A percentile compares a stretch with the other conserved stretches of the same genome.
Conservation (phyloP, 2,113 vertebrate genomes). For the Piprites chloris region DNA sequence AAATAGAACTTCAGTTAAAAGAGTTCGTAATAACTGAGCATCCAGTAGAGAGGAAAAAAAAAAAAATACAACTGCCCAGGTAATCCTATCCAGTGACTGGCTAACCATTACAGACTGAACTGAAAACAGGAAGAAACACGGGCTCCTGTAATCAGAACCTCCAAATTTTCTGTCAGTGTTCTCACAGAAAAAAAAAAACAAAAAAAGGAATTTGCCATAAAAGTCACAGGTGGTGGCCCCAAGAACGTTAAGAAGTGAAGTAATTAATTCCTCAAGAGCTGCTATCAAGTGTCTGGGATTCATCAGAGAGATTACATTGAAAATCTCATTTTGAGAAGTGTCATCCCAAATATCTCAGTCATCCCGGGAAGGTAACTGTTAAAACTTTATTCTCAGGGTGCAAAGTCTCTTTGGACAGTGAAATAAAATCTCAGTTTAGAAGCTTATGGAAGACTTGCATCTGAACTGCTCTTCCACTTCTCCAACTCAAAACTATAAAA, state of each 20-base stretch:
- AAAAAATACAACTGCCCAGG: background rate
- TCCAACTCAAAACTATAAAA: background rate
- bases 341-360: background rate
- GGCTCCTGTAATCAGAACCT: background rate
- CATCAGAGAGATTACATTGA: background rate
- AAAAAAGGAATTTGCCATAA: background rate
- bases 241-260: background rate
- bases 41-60: background rate
- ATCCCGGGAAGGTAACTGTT: background rate
- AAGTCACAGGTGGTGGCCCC: background rate
- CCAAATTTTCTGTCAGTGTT: background rate
- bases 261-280: background rate
- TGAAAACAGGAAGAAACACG: background rate
- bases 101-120: background rate
- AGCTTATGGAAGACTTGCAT: background rate
- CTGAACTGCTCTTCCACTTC: conserved; percentile 2
- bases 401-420: background rate
- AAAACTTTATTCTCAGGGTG: background rate
- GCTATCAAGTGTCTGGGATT: background rate
- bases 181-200: background rate
- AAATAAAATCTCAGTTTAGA: background rate
- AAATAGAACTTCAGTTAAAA: background rate
- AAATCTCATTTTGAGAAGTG: background rate
- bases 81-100: conserved; percentile 26
- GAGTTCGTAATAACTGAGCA: background rate